phyloP scores from a whole-genome alignment of 2,888 invertebrate species.

The Pyrrhosoma nymphula region DNA sequence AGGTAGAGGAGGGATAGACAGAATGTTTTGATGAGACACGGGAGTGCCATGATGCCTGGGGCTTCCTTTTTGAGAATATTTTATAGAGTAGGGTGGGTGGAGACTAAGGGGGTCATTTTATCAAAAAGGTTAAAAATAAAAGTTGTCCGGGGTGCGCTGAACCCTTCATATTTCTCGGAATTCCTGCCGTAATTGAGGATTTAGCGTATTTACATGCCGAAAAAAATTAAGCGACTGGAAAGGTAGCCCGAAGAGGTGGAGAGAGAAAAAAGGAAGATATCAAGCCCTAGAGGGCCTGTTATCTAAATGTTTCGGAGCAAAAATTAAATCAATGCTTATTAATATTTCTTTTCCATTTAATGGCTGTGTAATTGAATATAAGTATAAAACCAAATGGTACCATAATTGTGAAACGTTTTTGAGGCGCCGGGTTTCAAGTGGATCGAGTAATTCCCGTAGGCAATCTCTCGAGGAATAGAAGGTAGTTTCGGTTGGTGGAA shows the following conservation, averaged over 20 bases:
- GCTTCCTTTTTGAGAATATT: conserved; percentile 10
- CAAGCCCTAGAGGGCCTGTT: background rate
- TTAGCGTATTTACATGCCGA: background rate
- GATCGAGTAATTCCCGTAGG: background rate
- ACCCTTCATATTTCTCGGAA: background rate
- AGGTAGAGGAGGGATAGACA: background rate
- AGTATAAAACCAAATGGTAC: background rate
- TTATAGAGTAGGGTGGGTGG: background rate
- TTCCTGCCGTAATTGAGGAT: background rate
- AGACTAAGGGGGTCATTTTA: background rate
- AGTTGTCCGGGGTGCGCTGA: background rate
- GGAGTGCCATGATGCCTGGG: conserved; percentile 19
- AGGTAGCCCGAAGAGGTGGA: background rate
- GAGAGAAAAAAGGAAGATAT: background rate
- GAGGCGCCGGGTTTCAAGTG: background rate
- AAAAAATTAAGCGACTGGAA: background rate
- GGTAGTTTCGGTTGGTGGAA: background rate
- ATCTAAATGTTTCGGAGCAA: background rate
- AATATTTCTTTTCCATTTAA: background rate
- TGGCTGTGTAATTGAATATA: background rate
- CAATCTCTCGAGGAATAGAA: background rate
- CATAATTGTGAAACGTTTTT: background rate
- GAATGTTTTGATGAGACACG: background rate
- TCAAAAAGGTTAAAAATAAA: background rate
- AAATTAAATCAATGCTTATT: background rate